phyloP scores from a whole-genome alignment of 2,113 vertebrate genomes.

The Saguinus imperator region DNA sequence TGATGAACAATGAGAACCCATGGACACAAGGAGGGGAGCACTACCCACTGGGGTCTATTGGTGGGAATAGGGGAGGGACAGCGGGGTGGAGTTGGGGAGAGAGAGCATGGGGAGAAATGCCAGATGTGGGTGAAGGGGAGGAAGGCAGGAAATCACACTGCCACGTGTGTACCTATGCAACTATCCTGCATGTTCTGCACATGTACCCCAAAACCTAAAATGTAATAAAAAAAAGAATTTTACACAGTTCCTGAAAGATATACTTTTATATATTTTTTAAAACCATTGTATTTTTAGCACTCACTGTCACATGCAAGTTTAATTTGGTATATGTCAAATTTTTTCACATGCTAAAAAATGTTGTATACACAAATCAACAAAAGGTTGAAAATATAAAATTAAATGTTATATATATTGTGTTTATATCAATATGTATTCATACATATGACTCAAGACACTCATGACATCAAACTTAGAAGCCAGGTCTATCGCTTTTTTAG shows the following conservation, averaged over 20 bases:
- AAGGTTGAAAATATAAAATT: not conserved
- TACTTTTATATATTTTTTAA: not conserved
- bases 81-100: too few relatives aligned
- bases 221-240: not conserved
- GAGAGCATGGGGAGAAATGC: too few relatives aligned
- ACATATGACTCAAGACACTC: not conserved
- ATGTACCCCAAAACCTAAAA: too few relatives aligned
- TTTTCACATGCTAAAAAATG: not conserved
- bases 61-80: too few relatives aligned
- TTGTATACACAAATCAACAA: not conserved
- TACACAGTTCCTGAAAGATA: constrained; percentile 5
- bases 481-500: not conserved
- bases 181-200: too few relatives aligned
- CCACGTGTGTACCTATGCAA: too few relatives aligned
- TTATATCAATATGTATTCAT: not conserved
- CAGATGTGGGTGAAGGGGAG: too few relatives aligned
- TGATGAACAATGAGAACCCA: too few relatives aligned
- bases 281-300: not conserved
- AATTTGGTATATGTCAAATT: not conserved
- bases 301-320: not conserved
- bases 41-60: too few relatives aligned
- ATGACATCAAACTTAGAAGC: not conserved
- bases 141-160: too few relatives aligned
- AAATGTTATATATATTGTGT: not conserved
- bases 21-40: too few relatives aligned